Evolutionary conservation across 2,888 invertebrate species (phyloP), one percentile per base, ranked within the genome.

Genomic region (Criorhina ranunculi): DNA sequence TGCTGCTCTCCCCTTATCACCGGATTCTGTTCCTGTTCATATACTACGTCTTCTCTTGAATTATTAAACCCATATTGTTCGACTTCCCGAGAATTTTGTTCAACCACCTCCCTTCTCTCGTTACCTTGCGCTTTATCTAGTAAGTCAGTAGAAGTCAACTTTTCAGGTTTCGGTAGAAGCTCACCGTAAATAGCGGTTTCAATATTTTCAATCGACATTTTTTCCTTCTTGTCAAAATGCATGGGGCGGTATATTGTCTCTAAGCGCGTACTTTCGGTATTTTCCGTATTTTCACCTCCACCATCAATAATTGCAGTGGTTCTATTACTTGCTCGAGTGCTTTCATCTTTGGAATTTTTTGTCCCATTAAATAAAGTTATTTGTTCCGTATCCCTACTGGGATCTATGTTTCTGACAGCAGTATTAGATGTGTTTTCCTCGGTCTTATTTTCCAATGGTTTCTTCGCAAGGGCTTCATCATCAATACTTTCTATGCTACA

Each of bases 101-200:
- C 76, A 57, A 70, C 57, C 49, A 67, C 57, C 51, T 66, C 40
- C 8, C 12, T 60, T 46, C 29, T 12, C 4, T 17, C 17, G 73
- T 73, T 75, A 85, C 81, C 44, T 76, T 24, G n/a, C 55, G 51
- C 17, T 42, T 60, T 67, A 62, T 82, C 66, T 53, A 59, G 57
- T 19, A 62, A 57, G 44, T 12, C 53, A 40, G 19, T 11, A 24
- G 59, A 31, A 42, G 40, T 66, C 9, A 76, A 33, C 64, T 35
- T 70, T 46, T 70, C 59, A 49, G 85, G 51, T 44, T 85, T 80
- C 17, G 80, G 89, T 80, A 92, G 88, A 42, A 90, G 88, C 85
- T 91, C 91, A 53, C 91, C 91, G 81, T 91, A 91, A 88, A 91
- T 91, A 86, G 89, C 90, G 88, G 90, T 91, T 89, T 91, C 91